Evolutionary conservation across 2,113 vertebrate species (phyloP).

Genomic region (Setophaga coronata): DNA sequence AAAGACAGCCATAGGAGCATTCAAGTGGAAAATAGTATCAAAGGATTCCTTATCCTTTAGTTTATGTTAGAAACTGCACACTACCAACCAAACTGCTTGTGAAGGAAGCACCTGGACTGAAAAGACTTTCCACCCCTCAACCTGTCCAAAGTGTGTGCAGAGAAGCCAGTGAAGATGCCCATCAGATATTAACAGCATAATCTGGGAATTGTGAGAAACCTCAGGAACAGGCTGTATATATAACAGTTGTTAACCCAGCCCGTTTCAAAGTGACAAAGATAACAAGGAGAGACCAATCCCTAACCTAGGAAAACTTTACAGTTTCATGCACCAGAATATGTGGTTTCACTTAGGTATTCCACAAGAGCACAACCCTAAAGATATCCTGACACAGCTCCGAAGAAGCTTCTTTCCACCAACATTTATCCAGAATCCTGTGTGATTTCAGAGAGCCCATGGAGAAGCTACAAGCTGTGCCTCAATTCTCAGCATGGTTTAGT

Average conservation of each 20-base stretch:
- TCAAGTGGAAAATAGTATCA: not conserved
- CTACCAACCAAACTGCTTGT: not conserved
- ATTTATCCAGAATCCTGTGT: not conserved
- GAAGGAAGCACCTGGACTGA: not conserved
- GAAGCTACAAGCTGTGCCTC: not conserved
- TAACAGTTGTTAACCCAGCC: not conserved
- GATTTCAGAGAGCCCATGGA: not conserved
- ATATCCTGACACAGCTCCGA: not conserved
- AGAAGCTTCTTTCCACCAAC: not conserved
- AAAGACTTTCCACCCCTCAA: not conserved
- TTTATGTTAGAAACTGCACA: not conserved
- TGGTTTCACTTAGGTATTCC: not conserved
- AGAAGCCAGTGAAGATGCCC: not conserved
- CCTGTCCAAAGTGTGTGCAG: not conserved
- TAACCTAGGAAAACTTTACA: not conserved
- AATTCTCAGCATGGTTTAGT: not conserved
- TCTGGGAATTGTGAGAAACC: not conserved
- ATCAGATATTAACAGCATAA: not conserved
- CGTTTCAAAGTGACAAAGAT: not conserved
- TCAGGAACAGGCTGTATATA: not conserved
- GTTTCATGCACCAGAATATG: not conserved
- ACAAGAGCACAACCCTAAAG: not conserved
- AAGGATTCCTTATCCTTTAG: not conserved
- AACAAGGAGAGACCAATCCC: not conserved
- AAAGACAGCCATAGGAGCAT: not conserved